Evolutionary conservation across 1,140 invertebrate species (phyloP).

Genomic region (Aporrectodea caliginosa): DNA sequence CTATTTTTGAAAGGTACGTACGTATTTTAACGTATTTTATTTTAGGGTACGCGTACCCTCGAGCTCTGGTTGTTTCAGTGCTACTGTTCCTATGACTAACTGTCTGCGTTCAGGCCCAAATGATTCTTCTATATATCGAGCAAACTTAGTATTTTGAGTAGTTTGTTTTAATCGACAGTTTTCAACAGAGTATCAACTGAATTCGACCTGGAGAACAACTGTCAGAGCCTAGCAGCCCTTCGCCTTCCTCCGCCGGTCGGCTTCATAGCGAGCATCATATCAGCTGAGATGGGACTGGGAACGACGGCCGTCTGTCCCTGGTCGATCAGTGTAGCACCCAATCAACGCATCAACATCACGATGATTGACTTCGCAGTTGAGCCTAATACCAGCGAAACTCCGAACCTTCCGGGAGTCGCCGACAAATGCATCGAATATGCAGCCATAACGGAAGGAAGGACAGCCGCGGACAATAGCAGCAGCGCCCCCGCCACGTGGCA

Average conservation of each 20-base stretch:
- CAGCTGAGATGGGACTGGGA: not conserved
- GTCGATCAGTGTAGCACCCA: not conserved
- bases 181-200: not conserved
- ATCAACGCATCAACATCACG: not conserved
- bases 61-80: too few relatives aligned
- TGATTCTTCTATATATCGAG: too few relatives aligned
- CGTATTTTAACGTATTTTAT: too few relatives aligned
- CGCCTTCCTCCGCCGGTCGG: not conserved
- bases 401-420: too few relatives aligned
- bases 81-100: too few relatives aligned
- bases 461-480: too few relatives aligned
- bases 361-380: not conserved
- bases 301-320: not conserved
- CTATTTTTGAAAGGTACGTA: too few relatives aligned
- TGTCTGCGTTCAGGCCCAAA: too few relatives aligned
- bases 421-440: not conserved
- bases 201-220: not conserved
- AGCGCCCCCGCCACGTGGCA: not conserved
- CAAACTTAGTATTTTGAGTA: too few relatives aligned
- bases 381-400: not conserved
- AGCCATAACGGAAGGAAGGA: not conserved
- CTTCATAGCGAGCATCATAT: not conserved
- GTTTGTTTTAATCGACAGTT: too few relatives aligned
- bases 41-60: too few relatives aligned
- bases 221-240: too few relatives aligned